These are phyloP conservation scores for Halcyon chelicuti DNA, from an alignment of 2,797 vertebrate genomes.

Conservation along the genomic window DNA sequence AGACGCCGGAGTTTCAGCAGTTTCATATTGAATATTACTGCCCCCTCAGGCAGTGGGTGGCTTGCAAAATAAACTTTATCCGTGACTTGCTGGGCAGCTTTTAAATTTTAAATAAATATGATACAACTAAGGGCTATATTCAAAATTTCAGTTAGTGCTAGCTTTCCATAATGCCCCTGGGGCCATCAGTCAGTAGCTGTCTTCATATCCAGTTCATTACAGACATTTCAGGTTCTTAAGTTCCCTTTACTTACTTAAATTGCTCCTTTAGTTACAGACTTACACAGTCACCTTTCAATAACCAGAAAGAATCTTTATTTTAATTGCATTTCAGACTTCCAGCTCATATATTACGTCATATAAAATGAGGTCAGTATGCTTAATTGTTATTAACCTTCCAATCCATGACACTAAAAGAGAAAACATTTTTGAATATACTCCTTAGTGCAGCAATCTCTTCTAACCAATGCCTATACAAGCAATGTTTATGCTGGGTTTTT, in stretches of 20 bases:
- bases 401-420: conserved; percentile 44
- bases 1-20: conserved; percentile 96
- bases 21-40: conserved; percentile 97
- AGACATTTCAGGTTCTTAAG: background rate
- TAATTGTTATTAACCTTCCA: conserved; percentile 43
- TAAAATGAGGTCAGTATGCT: conserved; percentile 4
- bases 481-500: conserved; percentile 88
- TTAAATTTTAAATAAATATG: conserved; percentile 72
- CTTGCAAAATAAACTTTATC: conserved; percentile 89
- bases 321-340: conserved; percentile 29
- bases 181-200: conserved; percentile 18
- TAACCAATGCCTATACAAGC: conserved; percentile 84
- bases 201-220: background rate
- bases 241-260: conserved; percentile 38
- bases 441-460: conserved; percentile 77
- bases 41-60: conserved; percentile 92
- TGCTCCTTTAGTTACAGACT: conserved; percentile 40
- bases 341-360: conserved; percentile 22
- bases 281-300: conserved; percentile 28
- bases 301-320: conserved; percentile 61
- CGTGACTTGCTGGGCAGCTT: conserved; percentile 88
- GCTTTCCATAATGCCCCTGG: conserved; percentile 28
- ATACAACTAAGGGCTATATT: conserved; percentile 82
- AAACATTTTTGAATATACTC: conserved; percentile 82
- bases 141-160: conserved; percentile 68